phyloP scores from a whole-genome alignment of 2,797 vertebrate genomes.

The Lacerta bilineata region DNA sequence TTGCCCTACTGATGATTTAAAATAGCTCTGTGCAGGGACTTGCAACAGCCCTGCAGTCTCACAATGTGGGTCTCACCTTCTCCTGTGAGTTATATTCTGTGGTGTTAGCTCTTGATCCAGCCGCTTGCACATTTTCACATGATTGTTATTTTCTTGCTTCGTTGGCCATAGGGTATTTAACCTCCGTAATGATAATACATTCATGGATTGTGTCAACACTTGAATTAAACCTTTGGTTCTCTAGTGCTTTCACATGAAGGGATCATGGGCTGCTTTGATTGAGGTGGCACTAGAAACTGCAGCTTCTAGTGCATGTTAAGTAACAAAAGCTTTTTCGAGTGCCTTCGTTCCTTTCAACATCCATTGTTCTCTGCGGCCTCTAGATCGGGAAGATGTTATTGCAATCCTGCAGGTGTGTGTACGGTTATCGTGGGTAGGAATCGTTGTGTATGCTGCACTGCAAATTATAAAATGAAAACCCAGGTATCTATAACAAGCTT shows the following conservation, averaged over 20 bases:
- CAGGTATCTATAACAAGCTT: background rate
- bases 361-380: constrained; percentile 1
- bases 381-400: background rate
- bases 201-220: constrained; percentile 19
- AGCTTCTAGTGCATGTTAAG: constrained; percentile 37
- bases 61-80: background rate
- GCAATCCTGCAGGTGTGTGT: background rate
- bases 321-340: constrained; percentile 24
- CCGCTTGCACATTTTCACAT: background rate
- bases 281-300: constrained; percentile 31
- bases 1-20: background rate
- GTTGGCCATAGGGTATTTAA: constrained; percentile 27
- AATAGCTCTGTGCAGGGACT: background rate
- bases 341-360: background rate
- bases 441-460: background rate
- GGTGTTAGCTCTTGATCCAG: background rate
- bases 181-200: constrained; percentile 35
- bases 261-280: constrained; percentile 27
- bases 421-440: no score
- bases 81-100: background rate
- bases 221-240: constrained; percentile 12
- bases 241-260: constrained; percentile 13
- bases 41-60: background rate
- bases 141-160: constrained; percentile 21
- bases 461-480: background rate